Evolutionary conservation across 1,140 invertebrate species (phyloP), one percentile per base, ranked within the genome.

Genomic region (Drosophila ohnishii): DNA sequence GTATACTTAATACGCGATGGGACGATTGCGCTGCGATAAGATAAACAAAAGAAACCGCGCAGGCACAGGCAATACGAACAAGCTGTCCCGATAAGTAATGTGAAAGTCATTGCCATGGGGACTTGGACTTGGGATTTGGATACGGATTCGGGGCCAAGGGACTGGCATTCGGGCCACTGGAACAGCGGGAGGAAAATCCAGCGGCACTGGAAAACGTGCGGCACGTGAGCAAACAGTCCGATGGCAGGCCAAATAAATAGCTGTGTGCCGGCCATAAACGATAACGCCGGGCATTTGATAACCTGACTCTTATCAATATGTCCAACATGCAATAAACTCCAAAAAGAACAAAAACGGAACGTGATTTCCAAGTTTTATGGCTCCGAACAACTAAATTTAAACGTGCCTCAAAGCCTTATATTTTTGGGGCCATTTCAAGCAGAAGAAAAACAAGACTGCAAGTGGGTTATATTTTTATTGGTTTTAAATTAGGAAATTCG

Each of bases 171-270:
- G 55, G 45, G 53, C 13, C 45, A 72, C 28, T 55, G 61, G 28
- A 65, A 66, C 40, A 47, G 30, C 9, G 34, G 30, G 34, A 40
- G 59, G 22, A 19, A 55, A 44, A 14, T 42, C 22, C 22, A 60
- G 35, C 30, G 32, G 47, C 51, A 13, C 10, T 59, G 70, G 50
- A 57, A 83, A 78, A 83, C 80, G 80, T 83, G 80, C 48, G 58
- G 69, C 80, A 83, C 80, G 80, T 76, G 76, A 67, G 45, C 42
- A 61, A 53, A 65, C 57, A 44, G 45, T 42, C 45, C 39, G 51
- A 75, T 65, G 61, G 35, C 73, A 32, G 58, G 30, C 47, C 32
- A 47, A 63, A 75, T 75, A 75, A 75, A 66, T 75, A 55, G 73
- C 72, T 75, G 16, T 44, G 55, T 65, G 39, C 51, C n/a, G 73